A percentile compares a stretch with the other conserved stretches of the same genome.
These are phyloP conservation scores for Conops quadrifasciatus DNA, from an alignment of 2,888 invertebrate species.

Conservation along the genomic window DNA sequence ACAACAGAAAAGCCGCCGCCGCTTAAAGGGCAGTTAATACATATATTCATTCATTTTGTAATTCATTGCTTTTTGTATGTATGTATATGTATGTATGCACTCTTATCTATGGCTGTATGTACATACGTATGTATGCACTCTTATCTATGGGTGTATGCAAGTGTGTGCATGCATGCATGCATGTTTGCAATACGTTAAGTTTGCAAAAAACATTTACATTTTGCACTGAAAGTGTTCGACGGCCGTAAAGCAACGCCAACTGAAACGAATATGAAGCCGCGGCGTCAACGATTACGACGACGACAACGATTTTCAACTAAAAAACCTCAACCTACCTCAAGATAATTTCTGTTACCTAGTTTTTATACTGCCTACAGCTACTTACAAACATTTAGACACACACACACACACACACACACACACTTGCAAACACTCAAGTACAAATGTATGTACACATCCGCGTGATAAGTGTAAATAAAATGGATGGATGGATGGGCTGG, in stretches of 20 bases:
- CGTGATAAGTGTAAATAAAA: too few relatives aligned
- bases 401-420: conserved; percentile 35
- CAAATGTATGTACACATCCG: not conserved
- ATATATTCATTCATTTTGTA: conserved; percentile 2
- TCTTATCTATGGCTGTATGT: too few relatives aligned
- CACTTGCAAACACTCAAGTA: conserved; percentile 14
- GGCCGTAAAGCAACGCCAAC: too few relatives aligned
- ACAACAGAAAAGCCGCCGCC: too few relatives aligned
- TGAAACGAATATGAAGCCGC: not conserved
- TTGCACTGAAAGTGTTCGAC: too few relatives aligned
- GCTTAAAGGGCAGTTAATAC: not conserved
- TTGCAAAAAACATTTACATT: not conserved
- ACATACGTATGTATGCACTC: too few relatives aligned
- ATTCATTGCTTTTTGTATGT: too few relatives aligned
- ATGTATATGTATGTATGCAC: not conserved
- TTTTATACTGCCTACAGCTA: conserved; percentile 21
- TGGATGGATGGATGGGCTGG: too few relatives aligned
- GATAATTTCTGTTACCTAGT: conserved; percentile 48
- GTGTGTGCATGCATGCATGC: conserved; percentile 2
- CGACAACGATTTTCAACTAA: conserved; percentile 8
- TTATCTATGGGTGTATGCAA: not conserved
- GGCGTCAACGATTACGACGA: not conserved
- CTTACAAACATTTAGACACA: conserved; percentile 4
- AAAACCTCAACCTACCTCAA: conserved; percentile 63
- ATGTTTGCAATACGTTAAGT: not conserved